Percentiles rank a stretch among this genome's conserved stretches.
These are phyloP conservation scores for Epistrophella euchroma DNA, from an alignment of 2,888 invertebrate species.

Conservation along the genomic window DNA sequence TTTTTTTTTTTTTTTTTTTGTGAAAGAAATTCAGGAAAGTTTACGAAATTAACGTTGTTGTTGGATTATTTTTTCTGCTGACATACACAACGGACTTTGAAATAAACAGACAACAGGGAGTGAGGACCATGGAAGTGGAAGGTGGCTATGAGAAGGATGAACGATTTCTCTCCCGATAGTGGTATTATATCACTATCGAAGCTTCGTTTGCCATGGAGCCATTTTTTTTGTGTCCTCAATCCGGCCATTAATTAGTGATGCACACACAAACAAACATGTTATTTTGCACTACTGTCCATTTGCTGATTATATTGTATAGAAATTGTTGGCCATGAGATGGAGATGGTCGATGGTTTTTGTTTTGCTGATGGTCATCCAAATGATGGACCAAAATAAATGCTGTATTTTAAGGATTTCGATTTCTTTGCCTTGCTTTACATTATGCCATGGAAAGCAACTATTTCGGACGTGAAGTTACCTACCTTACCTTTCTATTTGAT, in stretches of 20 bases:
- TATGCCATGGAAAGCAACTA: background rate
- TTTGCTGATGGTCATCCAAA: constrained; percentile 4
- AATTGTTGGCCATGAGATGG: constrained; percentile 7
- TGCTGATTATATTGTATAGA: constrained; percentile 40
- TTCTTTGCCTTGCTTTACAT: constrained; percentile 13
- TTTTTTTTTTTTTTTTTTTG: background rate
- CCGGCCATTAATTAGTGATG: constrained; percentile 40
- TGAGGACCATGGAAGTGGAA: constrained; percentile 14
- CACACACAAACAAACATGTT: constrained; percentile 28
- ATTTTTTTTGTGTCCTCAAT: constrained; percentile 11
- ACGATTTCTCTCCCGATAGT: constrained; percentile 31
- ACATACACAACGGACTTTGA: constrained; percentile 37
- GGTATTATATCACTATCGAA: constrained; percentile 44
- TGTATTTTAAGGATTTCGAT: constrained; percentile 28
- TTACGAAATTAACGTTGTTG: constrained; percentile 53
- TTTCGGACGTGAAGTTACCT: background rate
- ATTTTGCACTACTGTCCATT: constrained; percentile 45
- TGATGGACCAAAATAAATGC: constrained; percentile 5
- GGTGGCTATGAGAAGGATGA: background rate
- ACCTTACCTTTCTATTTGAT: constrained; percentile 39
- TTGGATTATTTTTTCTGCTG: constrained; percentile 45
- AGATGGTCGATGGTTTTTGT: background rate
- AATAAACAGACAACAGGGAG: background rate
- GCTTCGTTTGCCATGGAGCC: constrained; percentile 27
- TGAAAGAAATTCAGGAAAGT: constrained; percentile 37